A percentile compares a stretch with the other conserved stretches of the same genome.
These are phyloP conservation scores for Corythaeola cristata DNA, from an alignment of 2,113 vertebrate genomes.

Conservation along the genomic window DNA sequence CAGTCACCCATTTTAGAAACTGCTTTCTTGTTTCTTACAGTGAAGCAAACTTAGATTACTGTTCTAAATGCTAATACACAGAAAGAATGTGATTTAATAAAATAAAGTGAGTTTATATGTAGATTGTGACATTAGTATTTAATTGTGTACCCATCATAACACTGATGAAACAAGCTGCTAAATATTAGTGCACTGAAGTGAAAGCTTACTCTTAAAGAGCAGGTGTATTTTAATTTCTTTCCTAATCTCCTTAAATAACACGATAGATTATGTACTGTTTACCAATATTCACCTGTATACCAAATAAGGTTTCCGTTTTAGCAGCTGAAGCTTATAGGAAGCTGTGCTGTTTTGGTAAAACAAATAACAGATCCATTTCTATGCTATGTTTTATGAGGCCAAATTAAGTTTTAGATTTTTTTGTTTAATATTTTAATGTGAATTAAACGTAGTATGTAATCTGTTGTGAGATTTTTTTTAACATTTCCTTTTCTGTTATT, in stretches of 20 bases:
- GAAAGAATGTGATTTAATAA: slow-evolving; percentile 15
- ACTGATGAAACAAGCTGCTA: slow-evolving; percentile 10
- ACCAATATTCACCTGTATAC: neutral
- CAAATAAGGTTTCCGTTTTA: neutral
- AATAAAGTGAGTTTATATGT: slow-evolving; percentile 39
- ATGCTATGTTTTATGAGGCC: neutral
- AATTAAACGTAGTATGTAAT: neutral
- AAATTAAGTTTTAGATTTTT: neutral
- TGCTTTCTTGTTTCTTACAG: neutral
- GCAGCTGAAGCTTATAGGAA: neutral
- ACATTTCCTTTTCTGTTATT: neutral
- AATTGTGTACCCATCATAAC: slow-evolving; percentile 19
- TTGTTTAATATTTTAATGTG: neutral
- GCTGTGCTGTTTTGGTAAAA: neutral
- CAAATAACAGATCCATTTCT: neutral
- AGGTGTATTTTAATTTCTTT: slow-evolving; percentile 5
- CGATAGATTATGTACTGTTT: neutral
- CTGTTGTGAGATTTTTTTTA: neutral
- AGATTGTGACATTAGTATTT: slow-evolving; percentile 52
- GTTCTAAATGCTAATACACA: slow-evolving; percentile 2
- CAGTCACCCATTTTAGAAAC: neutral
- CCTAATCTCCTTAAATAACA: slow-evolving; percentile 12
- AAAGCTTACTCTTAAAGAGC: neutral
- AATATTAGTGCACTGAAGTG: neutral
- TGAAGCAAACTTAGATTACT: neutral